Percentiles rank a stretch among this genome's conserved stretches.
Conservation (phyloP, 2,888 invertebrate species). For the Metacarcinus magister region DNA sequence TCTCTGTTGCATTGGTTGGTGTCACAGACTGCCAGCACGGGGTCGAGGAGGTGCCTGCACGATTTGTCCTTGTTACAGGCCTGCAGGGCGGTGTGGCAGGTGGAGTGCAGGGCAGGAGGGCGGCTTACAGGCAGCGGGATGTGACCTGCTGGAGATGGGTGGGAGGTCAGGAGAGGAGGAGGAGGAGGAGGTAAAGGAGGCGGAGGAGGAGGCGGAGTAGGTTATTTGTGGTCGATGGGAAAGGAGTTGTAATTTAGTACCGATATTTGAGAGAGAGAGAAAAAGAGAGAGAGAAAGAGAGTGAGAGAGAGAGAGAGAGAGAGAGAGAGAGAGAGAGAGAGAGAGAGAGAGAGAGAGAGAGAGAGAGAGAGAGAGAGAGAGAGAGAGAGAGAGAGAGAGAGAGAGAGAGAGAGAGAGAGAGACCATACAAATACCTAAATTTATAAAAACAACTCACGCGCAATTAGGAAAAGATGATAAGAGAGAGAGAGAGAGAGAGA, state of each 20-base stretch:
- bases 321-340: slow-evolving; percentile 59
- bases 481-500: not conserved
- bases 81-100: slow-evolving; percentile 81
- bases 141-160: slow-evolving; percentile 67
- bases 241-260: not conserved
- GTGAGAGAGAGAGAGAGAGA: slow-evolving; percentile 42
- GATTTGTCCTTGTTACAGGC: slow-evolving; percentile 84
- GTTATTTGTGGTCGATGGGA: slow-evolving; percentile 9
- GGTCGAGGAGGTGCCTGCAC: slow-evolving; percentile 91
- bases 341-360: slow-evolving; percentile 61
- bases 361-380: slow-evolving; percentile 58
- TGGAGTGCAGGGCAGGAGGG: slow-evolving; percentile 72
- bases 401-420: not conserved
- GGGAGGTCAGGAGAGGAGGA: slow-evolving; percentile 13
- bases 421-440: not conserved
- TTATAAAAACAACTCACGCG: not conserved
- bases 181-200: not conserved
- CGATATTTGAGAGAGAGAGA: not conserved
- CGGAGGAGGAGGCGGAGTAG: not conserved
- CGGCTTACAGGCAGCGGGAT: slow-evolving; percentile 43
- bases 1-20: slow-evolving; percentile 91
- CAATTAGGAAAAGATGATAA: not conserved
- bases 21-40: slow-evolving; percentile 94
- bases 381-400: not conserved
- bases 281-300: slow-evolving; percentile 56